Conservation (phyloP, 2,888 invertebrate species). For the Cantharis flavilabris region DNA sequence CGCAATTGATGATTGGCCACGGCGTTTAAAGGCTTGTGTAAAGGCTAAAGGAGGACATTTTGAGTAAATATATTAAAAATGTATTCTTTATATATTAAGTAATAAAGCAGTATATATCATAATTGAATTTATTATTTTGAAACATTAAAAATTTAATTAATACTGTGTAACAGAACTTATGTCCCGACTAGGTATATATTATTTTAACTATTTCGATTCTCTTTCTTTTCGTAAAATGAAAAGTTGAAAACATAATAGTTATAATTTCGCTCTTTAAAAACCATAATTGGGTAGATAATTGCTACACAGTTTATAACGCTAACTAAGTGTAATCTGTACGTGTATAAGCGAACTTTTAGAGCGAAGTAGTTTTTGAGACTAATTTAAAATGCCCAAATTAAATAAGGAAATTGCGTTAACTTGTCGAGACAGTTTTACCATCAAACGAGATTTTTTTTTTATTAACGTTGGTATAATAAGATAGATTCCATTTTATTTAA, state of each 20-base stretch:
- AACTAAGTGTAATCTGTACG: not conserved
- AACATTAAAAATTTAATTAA: too few relatives aligned
- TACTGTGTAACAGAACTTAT: too few relatives aligned
- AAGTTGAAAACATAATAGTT: not conserved
- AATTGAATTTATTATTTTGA: too few relatives aligned
- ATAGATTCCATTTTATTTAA: not conserved
- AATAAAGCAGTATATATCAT: too few relatives aligned
- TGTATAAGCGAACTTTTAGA: not conserved
- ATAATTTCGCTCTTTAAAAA: not conserved
- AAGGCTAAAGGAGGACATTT: too few relatives aligned
- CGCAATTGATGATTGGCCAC: too few relatives aligned
- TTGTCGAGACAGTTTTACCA: not conserved
- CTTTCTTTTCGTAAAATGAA: not conserved
- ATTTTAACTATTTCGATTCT: not conserved
- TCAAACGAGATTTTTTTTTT: not conserved
- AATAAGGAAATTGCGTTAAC: not conserved
- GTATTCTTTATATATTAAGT: too few relatives aligned
- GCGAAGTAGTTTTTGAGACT: not conserved
- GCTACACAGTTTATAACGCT: not conserved
- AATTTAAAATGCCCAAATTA: not conserved
- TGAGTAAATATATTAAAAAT: too few relatives aligned
- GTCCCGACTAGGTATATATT: too few relatives aligned
- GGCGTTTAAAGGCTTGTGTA: too few relatives aligned
- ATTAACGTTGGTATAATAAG: not conserved
- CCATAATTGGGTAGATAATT: not conserved